phyloP scores from a whole-genome alignment of 1,140 invertebrate species.

The Coenobita brevimanus region DNA sequence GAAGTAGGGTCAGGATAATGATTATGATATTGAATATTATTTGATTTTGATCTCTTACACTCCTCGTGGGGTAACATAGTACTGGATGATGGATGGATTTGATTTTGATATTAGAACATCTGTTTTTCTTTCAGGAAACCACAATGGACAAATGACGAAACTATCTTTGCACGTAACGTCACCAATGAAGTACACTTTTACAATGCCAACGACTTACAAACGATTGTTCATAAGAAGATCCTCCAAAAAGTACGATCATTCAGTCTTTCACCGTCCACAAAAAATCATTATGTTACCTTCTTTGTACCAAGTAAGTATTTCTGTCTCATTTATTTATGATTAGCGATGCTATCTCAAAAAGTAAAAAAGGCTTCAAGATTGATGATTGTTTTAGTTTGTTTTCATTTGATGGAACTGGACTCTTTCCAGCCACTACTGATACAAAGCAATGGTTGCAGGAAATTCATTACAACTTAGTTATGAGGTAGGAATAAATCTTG shows the following conservation, averaged over 20 bases:
- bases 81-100: too few relatives aligned
- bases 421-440: too few relatives aligned
- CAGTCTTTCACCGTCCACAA: slow-evolving; percentile 53
- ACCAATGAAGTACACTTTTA: slow-evolving; percentile 64
- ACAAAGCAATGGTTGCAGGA: too few relatives aligned
- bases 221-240: slow-evolving; percentile 47
- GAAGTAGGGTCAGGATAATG: too few relatives aligned
- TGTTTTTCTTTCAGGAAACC: slow-evolving; percentile 43
- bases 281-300: slow-evolving; percentile 53
- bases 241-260: slow-evolving; percentile 51
- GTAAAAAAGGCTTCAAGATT: too few relatives aligned
- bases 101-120: not conserved
- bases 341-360: not conserved
- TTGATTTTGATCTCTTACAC: too few relatives aligned
- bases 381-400: too few relatives aligned
- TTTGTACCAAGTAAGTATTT: slow-evolving; percentile 59
- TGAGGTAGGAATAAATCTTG: too few relatives aligned
- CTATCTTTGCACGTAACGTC: slow-evolving; percentile 43
- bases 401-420: too few relatives aligned
- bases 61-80: too few relatives aligned
- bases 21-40: too few relatives aligned
- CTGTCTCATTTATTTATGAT: not conserved
- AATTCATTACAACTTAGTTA: too few relatives aligned
- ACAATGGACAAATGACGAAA: slow-evolving; percentile 62
- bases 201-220: slow-evolving; percentile 46